Evolutionary conservation across 23 tunicate genomes (phyloP).

Genomic region (Halocynthia aurantium): DNA sequence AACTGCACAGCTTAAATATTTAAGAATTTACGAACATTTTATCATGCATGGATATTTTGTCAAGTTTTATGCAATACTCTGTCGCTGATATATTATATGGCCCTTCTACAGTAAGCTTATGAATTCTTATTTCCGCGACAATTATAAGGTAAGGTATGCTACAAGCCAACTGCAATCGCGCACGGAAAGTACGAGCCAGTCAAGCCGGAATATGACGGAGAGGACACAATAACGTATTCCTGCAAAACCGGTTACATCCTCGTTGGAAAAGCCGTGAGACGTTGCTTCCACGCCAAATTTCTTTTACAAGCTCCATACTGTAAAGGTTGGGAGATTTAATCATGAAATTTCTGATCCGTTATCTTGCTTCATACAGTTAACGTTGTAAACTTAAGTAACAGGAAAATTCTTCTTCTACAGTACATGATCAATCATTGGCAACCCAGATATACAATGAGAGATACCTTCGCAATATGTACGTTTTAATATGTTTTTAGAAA

Average conservation of each 20-base stretch:
- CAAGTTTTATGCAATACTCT: too few species aligned
- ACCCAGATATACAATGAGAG: neutral
- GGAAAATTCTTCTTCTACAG: too few species aligned
- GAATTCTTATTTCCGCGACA: too few species aligned
- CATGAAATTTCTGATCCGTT: neutral
- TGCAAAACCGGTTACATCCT: slow-evolving; percentile 21
- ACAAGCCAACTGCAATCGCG: too few species aligned
- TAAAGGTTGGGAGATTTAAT: neutral
- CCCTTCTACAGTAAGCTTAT: too few species aligned
- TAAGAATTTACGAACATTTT: too few species aligned
- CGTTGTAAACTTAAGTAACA: neutral
- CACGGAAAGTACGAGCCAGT: slow-evolving; percentile 10
- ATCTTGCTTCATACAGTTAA: neutral
- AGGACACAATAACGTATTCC: slow-evolving; percentile 22
- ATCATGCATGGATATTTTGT: too few species aligned
- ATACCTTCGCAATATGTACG: neutral
- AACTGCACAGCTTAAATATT: too few species aligned
- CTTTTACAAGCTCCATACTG: neutral
- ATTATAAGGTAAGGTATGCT: too few species aligned
- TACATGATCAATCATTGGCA: neutral
- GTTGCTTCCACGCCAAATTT: slow-evolving; percentile 1
- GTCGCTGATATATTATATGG: too few species aligned
- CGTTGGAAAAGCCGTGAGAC: neutral
- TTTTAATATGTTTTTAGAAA: neutral
- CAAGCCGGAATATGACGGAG: slow-evolving; percentile 1